A percentile compares a stretch with the other conserved stretches of the same genome.
These are phyloP conservation scores for Zeugodacus cucurbitae DNA, from an alignment of 1,140 invertebrate species.

Conservation along the genomic window DNA sequence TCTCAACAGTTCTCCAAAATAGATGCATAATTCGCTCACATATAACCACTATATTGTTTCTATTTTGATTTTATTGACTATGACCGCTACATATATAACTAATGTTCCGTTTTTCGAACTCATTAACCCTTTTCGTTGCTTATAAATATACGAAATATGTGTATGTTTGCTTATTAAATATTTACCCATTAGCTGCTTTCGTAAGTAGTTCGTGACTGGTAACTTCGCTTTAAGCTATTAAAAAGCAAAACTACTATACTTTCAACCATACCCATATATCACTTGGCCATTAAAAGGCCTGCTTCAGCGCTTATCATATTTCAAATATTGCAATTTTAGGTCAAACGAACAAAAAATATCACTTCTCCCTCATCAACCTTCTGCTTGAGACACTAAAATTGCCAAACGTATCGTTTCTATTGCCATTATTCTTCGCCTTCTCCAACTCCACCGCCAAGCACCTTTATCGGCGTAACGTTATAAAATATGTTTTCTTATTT, in stretches of 20 bases:
- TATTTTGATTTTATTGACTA: background rate
- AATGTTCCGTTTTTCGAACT: background rate
- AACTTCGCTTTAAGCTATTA: background rate
- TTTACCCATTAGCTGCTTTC: background rate
- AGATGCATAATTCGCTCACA: too few species aligned
- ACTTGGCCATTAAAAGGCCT: background rate
- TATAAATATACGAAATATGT: background rate
- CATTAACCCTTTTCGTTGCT: background rate
- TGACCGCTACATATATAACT: background rate
- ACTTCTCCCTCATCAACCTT: background rate
- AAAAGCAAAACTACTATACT: background rate
- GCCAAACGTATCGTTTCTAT: background rate
- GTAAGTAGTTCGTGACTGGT: background rate
- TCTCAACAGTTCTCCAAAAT: too few species aligned
- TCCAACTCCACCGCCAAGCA: too few species aligned
- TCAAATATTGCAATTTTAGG: background rate
- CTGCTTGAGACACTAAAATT: background rate
- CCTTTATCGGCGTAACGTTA: background rate
- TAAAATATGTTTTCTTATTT: background rate
- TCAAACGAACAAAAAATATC: background rate
- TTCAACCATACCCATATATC: background rate
- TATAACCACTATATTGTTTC: too few species aligned
- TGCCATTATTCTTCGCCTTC: background rate
- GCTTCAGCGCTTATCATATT: background rate
- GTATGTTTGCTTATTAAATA: background rate